phyloP scores from a whole-genome alignment of 1,140 invertebrate species.

The Harlomillsia oculata region DNA sequence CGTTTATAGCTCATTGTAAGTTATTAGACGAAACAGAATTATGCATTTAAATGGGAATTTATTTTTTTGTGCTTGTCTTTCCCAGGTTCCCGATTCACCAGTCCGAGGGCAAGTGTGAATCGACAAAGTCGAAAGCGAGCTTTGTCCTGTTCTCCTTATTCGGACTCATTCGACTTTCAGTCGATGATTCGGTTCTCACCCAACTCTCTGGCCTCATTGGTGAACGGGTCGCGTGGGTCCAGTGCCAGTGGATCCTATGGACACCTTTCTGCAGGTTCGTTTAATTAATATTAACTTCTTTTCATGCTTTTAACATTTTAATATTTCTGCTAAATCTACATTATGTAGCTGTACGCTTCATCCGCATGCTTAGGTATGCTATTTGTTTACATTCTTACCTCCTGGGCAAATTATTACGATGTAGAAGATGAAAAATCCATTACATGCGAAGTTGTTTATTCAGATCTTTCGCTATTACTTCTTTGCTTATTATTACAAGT shows the following conservation, averaged over 20 bases:
- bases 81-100: slow-evolving; percentile 61
- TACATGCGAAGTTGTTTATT: no score
- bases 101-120: slow-evolving; percentile 48
- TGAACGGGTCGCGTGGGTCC: slow-evolving; percentile 74
- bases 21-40: neutral
- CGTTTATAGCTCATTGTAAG: no score
- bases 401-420: no score
- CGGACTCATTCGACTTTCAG: slow-evolving; percentile 85
- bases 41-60: neutral
- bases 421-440: no score
- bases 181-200: slow-evolving; percentile 91
- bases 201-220: slow-evolving; percentile 80
- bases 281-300: neutral
- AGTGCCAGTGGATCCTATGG: slow-evolving; percentile 84
- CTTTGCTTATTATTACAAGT: no score
- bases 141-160: slow-evolving; percentile 85
- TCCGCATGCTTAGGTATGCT: no score
- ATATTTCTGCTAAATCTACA: no score
- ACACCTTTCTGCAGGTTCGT: slow-evolving; percentile 72
- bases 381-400: no score
- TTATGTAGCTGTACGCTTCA: no score
- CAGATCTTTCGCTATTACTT: no score
- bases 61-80: slow-evolving; percentile 36
- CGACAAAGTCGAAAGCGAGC: slow-evolving; percentile 77
- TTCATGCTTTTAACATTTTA: no score